Evolutionary conservation across 2,113 vertebrate genomes (phyloP).

Genomic region (Muscicapa adusta): DNA sequence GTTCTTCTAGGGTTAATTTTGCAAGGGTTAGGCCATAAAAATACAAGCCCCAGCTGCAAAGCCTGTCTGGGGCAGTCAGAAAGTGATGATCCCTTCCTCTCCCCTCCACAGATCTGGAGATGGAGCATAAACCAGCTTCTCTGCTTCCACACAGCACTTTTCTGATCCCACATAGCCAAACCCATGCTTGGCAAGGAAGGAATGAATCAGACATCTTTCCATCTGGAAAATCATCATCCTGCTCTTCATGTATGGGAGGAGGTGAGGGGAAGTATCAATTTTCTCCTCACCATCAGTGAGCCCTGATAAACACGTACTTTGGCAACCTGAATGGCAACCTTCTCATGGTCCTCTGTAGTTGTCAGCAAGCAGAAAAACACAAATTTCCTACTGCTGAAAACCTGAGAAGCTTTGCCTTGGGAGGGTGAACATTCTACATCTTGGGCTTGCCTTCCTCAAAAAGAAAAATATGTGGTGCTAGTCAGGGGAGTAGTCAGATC

Average conservation of each 20-base stretch:
- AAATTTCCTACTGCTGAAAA: neutral
- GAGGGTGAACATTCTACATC: neutral
- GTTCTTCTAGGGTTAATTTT: neutral
- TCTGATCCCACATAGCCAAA: neutral
- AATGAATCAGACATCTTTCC: neutral
- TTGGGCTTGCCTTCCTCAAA: neutral
- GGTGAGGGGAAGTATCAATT: neutral
- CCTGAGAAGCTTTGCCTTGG: neutral
- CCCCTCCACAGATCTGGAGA: neutral
- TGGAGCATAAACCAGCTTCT: neutral
- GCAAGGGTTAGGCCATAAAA: neutral
- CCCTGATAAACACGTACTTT: neutral
- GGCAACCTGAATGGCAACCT: neutral
- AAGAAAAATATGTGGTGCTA: conserved; percentile 8
- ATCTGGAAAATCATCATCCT: neutral
- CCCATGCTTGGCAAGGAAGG: neutral
- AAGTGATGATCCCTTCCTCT: neutral
- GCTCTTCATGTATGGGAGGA: neutral
- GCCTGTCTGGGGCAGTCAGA: accelerated
- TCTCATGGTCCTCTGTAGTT: neutral
- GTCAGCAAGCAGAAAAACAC: neutral
- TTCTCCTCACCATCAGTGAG: neutral
- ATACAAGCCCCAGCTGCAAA: neutral
- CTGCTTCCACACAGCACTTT: neutral
- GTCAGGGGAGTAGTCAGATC: neutral